phyloP scores from a whole-genome alignment of 2,888 invertebrate genomes.

The Tribolium freemani region DNA sequence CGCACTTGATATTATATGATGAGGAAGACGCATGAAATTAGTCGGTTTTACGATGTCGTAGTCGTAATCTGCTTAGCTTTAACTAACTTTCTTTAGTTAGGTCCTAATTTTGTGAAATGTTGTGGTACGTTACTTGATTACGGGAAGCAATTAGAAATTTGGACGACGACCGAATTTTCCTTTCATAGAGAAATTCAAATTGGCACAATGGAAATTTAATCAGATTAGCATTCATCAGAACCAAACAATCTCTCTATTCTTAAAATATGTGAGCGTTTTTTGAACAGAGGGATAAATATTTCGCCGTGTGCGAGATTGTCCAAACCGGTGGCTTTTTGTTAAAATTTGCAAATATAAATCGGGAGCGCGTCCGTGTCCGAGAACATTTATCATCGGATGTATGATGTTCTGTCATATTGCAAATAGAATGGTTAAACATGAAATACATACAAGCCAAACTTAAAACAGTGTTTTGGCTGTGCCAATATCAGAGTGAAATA shows the following conservation, averaged over 20 bases:
- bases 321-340: constrained; percentile 24
- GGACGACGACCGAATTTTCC: not conserved
- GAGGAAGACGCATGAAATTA: constrained; percentile 25
- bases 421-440: constrained; percentile 55
- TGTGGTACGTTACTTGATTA: constrained; percentile 15
- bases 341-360: constrained; percentile 46
- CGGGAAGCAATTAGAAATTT: constrained; percentile 16
- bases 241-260: no score
- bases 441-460: constrained; percentile 47
- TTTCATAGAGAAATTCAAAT: not conserved
- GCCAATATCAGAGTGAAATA: constrained; percentile 38
- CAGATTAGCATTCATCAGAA: no score
- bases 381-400: constrained; percentile 45
- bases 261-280: no score
- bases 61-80: constrained; percentile 35
- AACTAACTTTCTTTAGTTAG: constrained; percentile 32
- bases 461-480: constrained; percentile 38
- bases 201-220: no score
- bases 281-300: no score
- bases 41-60: constrained; percentile 28
- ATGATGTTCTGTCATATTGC: constrained; percentile 50
- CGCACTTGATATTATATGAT: constrained; percentile 16
- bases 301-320: constrained; percentile 2
- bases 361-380: constrained; percentile 36
- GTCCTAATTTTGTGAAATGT: constrained; percentile 23